Conservation (phyloP, 1,140 invertebrate species). For the Hypothenemus hampei region DNA sequence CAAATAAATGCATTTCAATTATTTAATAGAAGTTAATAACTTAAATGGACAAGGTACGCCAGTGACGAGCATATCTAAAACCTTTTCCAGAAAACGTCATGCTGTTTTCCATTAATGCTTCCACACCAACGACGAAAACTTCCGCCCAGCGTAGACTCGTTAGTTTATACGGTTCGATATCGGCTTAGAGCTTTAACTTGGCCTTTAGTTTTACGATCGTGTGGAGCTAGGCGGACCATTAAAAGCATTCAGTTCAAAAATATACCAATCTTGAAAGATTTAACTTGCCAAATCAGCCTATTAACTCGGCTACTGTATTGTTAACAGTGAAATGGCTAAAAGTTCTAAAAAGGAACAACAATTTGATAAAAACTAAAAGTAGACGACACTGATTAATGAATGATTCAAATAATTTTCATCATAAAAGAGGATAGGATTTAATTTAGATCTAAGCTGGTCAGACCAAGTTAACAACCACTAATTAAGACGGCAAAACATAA, state of each 20-base stretch:
- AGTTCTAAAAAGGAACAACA: too few relatives aligned
- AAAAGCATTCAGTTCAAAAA: slow-evolving; percentile 10
- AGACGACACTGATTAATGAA: too few relatives aligned
- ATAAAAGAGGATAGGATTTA: too few relatives aligned
- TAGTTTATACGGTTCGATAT: slow-evolving; percentile 22
- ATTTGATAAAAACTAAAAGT: too few relatives aligned
- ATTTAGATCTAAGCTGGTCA: too few relatives aligned
- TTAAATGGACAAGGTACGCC: slow-evolving; percentile 3
- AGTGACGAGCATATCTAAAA: slow-evolving; percentile 1
- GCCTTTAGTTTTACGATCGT: slow-evolving; percentile 20
- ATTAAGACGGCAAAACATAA: slow-evolving; percentile 16
- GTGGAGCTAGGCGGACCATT: slow-evolving; percentile 16
- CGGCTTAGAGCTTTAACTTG: slow-evolving; percentile 18
- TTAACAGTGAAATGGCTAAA: too few relatives aligned
- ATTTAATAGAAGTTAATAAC: too few relatives aligned
- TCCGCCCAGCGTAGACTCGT: slow-evolving; percentile 11
- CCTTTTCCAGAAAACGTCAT: slow-evolving; percentile 14
- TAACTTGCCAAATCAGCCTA: background rate
- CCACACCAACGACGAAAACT: slow-evolving; percentile 6
- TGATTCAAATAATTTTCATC: too few relatives aligned
- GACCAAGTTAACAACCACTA: slow-evolving; percentile 1
- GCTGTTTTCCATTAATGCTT: slow-evolving; percentile 16
- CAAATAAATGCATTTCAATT: too few relatives aligned
- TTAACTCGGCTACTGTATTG: too few relatives aligned
- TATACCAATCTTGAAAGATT: slow-evolving; percentile 2